Percentiles rank a stretch among this genome's conserved stretches.
Conservation (phyloP, 2,113 vertebrate genomes). For the Thryonomys swinderianus region DNA sequence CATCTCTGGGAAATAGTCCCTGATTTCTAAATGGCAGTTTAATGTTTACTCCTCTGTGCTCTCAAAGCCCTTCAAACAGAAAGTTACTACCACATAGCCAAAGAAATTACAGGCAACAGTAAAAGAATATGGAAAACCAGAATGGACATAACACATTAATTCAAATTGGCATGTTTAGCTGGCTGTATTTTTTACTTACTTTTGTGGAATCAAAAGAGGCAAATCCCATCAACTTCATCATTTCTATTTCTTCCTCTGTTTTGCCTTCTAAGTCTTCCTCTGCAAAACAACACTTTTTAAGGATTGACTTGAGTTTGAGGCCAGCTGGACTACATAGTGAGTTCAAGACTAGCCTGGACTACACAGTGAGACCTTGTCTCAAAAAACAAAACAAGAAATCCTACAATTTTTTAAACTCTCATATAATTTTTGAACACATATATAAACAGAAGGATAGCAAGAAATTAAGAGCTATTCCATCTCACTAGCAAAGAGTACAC, state of each 20-base stretch:
- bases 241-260: constrained; percentile 98
- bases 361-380: background rate
- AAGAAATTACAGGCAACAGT: constrained; percentile 15
- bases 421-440: background rate
- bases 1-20: background rate
- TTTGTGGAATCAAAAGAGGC: constrained; percentile 93
- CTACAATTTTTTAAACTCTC: background rate
- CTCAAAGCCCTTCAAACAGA: constrained; percentile 5
- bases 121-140: constrained; percentile 59
- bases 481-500: constrained; percentile 30
- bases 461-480: constrained; percentile 10
- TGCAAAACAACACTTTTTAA: constrained; percentile 76
- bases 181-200: constrained; percentile 84
- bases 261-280: constrained; percentile 97
- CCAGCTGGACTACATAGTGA: background rate
- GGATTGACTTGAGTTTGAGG: background rate
- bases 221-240: constrained; percentile 99
- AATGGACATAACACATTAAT: background rate
- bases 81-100: background rate
- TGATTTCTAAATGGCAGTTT: background rate
- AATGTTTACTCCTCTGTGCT: background rate
- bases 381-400: background rate
- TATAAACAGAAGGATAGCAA: background rate
- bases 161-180: background rate
- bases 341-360: background rate